Evolutionary conservation across 2,113 vertebrate genomes (phyloP), one percentile per base, ranked within the genome.

Genomic region (Mesitornis unicolor): DNA sequence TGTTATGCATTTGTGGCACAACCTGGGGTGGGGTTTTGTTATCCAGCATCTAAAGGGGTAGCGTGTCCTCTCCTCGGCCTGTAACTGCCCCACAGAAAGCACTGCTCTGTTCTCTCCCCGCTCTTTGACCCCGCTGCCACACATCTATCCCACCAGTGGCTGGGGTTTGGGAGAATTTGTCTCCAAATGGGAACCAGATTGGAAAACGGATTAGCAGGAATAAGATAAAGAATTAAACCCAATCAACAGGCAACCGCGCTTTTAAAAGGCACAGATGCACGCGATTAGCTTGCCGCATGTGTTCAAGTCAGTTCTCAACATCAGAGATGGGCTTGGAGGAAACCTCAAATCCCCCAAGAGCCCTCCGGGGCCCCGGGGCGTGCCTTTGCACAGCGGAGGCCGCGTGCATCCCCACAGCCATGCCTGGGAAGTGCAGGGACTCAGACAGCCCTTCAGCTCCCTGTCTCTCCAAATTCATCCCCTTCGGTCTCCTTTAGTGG

Each of bases 221-320:
- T 97, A 97, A 96, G 97, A 97, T 97, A 97, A 97, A 97, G 97
- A 96, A 97, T 97, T 97, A 97, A 97, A 97, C 91, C 91, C 73
- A 97, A 97, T 96, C 97, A 97, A 94, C 94, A 97, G 95, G 97
- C 95, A 0, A 97, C 97, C 92, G 21, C 95, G 9, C 75, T 96
- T 95, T 95, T 96, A 97, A 95, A 96, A 95, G 96, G 87, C 96
- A 96, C 97, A 97, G 97, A 97, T 97, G 97, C 93, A 85, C 65
- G 1, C 76, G 85, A 97, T 97, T 97, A 97, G 90, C 82, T 81
- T 97, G 84, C 96, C 68, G 82, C 95, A 92, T 97, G 96, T 87
- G 89, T 89, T 94, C 18, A 2, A 97, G 94, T 81, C 84, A 82
- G 94, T 96, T 95, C 96, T 95, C 93, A 96, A 91, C 96, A 95